A percentile compares a stretch with the other conserved stretches of the same genome.
Conservation (phyloP, 2,888 invertebrate genomes). For the Germaria angustata region DNA sequence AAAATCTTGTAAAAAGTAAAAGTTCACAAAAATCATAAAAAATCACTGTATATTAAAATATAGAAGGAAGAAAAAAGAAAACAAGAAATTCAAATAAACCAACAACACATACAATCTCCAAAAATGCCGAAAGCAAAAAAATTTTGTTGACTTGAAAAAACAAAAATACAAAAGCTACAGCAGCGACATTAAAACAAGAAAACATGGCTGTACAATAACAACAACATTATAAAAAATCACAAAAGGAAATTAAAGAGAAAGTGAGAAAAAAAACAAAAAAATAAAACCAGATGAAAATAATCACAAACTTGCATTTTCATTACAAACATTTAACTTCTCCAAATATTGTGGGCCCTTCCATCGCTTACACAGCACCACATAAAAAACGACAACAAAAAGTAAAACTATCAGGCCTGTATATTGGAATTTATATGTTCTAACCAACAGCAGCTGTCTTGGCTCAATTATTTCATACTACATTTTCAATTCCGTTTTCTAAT, state of each 20-base stretch:
- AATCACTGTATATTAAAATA: slow-evolving; percentile 8
- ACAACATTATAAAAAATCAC: slow-evolving; percentile 7
- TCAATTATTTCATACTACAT: slow-evolving; percentile 34
- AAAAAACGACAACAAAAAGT: neutral
- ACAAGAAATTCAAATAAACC: slow-evolving; percentile 48
- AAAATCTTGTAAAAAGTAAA: slow-evolving; percentile 42
- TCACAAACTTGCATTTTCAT: slow-evolving; percentile 21
- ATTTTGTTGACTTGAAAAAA: slow-evolving; percentile 51
- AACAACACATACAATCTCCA: slow-evolving; percentile 65
- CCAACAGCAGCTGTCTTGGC: slow-evolving; percentile 50
- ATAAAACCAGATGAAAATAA: slow-evolving; percentile 38
- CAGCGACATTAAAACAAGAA: neutral
- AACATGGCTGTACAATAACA: slow-evolving; percentile 16
- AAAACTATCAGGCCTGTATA: too few species aligned
- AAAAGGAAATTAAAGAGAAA: slow-evolving; percentile 32
- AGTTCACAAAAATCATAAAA: slow-evolving; percentile 32
- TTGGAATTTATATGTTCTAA: slow-evolving; percentile 4
- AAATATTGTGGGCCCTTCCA: neutral
- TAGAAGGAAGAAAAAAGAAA: slow-evolving; percentile 20
- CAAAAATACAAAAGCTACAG: neutral
- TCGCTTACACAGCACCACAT: neutral
- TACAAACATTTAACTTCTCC: neutral
- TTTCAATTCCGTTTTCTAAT: slow-evolving; percentile 12
- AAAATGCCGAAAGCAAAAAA: slow-evolving; percentile 62
- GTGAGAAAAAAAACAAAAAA: slow-evolving; percentile 47